Percentiles rank a stretch among this genome's conserved stretches.
These are phyloP conservation scores for Drosophila novamexicana DNA, from an alignment of 1,140 invertebrate genomes.

Conservation along the genomic window DNA sequence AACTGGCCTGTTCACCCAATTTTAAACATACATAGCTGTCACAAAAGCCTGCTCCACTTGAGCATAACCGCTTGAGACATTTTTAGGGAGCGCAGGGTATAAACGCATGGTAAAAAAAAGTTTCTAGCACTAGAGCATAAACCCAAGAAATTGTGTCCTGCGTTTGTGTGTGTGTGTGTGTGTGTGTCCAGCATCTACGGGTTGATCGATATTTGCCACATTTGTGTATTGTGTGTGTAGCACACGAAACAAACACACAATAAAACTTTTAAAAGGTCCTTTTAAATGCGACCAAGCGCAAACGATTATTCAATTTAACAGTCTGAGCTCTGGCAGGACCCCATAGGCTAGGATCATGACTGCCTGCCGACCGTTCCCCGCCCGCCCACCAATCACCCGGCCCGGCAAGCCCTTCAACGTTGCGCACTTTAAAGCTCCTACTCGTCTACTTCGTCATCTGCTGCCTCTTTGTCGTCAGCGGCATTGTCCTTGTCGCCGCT, in stretches of 20 bases:
- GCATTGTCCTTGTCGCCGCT: constrained; percentile 56
- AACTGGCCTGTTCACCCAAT: too few species aligned
- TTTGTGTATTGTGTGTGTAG: constrained; percentile 32
- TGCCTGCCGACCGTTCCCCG: neutral
- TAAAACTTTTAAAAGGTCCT: constrained; percentile 74
- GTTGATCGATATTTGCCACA: constrained; percentile 68
- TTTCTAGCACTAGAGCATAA: constrained; percentile 44
- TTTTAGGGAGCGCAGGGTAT: neutral
- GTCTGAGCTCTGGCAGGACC: constrained; percentile 9
- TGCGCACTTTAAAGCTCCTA: constrained; percentile 66
- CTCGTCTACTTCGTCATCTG: constrained; percentile 3
- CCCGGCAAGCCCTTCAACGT: constrained; percentile 30
- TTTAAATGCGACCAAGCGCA: constrained; percentile 72
- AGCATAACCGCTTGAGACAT: too few species aligned
- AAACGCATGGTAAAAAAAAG: constrained; percentile 23
- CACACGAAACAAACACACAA: constrained; percentile 43
- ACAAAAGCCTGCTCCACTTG: too few species aligned
- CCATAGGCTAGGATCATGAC: constrained; percentile 26
- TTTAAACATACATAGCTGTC: neutral
- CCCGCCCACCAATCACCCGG: neutral
- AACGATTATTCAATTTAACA: constrained; percentile 81
- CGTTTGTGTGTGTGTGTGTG: constrained; percentile 8
- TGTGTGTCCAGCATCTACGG: constrained; percentile 25
- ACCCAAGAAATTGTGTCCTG: constrained; percentile 35
- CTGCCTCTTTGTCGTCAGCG: constrained; percentile 43